phyloP scores from a whole-genome alignment of 2,113 vertebrate species.

The Silurus asotus region DNA sequence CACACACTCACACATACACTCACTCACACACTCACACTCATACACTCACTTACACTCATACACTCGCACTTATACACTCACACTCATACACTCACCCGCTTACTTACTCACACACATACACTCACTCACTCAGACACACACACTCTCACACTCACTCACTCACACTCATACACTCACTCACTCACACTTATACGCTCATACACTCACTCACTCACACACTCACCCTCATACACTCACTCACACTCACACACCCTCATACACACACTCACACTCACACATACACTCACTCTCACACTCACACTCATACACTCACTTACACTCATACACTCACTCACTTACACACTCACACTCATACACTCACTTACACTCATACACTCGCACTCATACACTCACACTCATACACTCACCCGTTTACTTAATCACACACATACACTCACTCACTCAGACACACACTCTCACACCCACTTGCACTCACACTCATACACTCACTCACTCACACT shows the following conservation, averaged over 20 bases:
- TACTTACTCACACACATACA: slow-evolving; percentile 7
- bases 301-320: no score
- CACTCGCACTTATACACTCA: neutral
- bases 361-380: no score
- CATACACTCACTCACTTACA: no score
- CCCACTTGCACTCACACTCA: no score
- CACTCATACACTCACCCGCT: neutral
- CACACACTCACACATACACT: neutral
- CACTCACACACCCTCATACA: neutral
- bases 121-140: slow-evolving; percentile 5
- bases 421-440: no score
- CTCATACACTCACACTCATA: no score
- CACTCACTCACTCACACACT: slow-evolving; percentile 2
- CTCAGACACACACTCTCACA: no score
- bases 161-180: slow-evolving; percentile 26
- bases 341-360: no score
- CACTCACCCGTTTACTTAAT: no score
- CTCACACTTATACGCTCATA: slow-evolving; percentile 17
- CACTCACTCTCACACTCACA: slow-evolving; percentile 12
- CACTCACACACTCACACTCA: slow-evolving; percentile 17
- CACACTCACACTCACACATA: slow-evolving; percentile 14
- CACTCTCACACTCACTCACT: slow-evolving; percentile 16
- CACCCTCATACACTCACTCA: slow-evolving; percentile 4
- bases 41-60: neutral
- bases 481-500: no score